These are phyloP conservation scores for Calidris pugnax DNA, from an alignment of 2,113 vertebrate species.

Conservation along the genomic window DNA sequence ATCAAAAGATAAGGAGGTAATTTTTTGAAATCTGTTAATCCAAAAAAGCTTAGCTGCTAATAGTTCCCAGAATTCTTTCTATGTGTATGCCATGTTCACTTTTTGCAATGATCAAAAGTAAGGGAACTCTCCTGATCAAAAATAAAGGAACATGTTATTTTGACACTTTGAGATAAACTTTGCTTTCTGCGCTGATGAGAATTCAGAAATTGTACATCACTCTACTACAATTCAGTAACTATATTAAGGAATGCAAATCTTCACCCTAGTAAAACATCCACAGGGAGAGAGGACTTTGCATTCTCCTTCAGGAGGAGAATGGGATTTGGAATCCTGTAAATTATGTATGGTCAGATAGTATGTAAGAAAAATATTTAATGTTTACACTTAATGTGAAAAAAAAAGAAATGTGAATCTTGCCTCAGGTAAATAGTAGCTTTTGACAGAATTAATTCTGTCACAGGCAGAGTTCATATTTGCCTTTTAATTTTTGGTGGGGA, in stretches of 20 bases:
- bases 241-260: conserved; percentile 23
- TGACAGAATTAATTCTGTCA: conserved; percentile 2
- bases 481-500: background rate
- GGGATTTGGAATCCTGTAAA: background rate
- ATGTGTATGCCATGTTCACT: conserved; percentile 34
- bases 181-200: background rate
- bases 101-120: conserved; percentile 73
- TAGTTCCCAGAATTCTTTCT: conserved; percentile 61
- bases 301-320: background rate
- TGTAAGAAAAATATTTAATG: background rate
- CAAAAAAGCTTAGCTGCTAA: conserved; percentile 69
- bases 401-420: conserved; percentile 3
- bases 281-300: background rate
- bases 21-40: conserved; percentile 72
- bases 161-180: conserved; percentile 65
- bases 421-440: conserved; percentile 5
- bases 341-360: background rate
- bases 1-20: conserved; percentile 72
- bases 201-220: conserved; percentile 2
- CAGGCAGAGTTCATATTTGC: background rate
- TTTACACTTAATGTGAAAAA: background rate
- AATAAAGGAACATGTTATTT: conserved; percentile 57
- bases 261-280: background rate
- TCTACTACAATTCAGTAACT: background rate
- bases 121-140: conserved; percentile 69